These are phyloP conservation scores for Euzetes globulus DNA, from an alignment of 2,888 invertebrate genomes.

Conservation along the genomic window DNA sequence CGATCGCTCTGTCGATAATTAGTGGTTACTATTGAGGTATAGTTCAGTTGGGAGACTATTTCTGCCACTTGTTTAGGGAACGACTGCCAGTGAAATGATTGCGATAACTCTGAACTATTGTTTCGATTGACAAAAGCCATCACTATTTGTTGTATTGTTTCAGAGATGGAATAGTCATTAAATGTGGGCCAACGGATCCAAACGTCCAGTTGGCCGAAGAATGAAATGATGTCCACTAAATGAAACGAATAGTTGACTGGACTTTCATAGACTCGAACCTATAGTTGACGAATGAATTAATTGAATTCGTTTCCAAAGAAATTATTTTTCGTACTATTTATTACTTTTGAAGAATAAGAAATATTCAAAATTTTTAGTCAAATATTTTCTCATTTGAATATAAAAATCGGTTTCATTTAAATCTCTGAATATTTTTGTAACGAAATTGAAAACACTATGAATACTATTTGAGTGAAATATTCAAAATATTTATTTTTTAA, in stretches of 20 bases:
- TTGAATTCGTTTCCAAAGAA: neutral
- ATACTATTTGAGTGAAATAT: too few species aligned
- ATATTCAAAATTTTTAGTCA: too few species aligned
- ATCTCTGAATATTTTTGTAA: too few species aligned
- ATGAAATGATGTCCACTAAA: conserved; percentile 44
- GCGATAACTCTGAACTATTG: neutral
- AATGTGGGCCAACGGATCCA: conserved; percentile 41
- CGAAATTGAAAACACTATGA: too few species aligned
- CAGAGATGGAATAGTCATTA: conserved; percentile 42
- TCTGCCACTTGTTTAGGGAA: conserved; percentile 13
- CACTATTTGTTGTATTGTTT: conserved; percentile 43
- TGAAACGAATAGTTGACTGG: conserved; percentile 40
- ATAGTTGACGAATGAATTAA: neutral
- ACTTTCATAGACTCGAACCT: conserved; percentile 28
- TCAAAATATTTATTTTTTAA: too few species aligned
- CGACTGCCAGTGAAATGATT: conserved; percentile 23
- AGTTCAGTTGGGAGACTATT: conserved; percentile 15
- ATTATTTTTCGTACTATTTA: too few species aligned
- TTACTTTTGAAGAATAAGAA: too few species aligned
- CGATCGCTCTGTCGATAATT: conserved; percentile 19
- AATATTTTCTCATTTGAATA: too few species aligned
- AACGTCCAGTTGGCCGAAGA: conserved; percentile 40
- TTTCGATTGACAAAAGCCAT: conserved; percentile 40
- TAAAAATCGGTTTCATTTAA: too few species aligned
- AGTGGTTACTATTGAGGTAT: conserved; percentile 21